Percentiles rank a stretch among this genome's conserved stretches.
Evolutionary conservation across 2,113 vertebrate species (phyloP).

Genomic region (Coturnix japonica): DNA sequence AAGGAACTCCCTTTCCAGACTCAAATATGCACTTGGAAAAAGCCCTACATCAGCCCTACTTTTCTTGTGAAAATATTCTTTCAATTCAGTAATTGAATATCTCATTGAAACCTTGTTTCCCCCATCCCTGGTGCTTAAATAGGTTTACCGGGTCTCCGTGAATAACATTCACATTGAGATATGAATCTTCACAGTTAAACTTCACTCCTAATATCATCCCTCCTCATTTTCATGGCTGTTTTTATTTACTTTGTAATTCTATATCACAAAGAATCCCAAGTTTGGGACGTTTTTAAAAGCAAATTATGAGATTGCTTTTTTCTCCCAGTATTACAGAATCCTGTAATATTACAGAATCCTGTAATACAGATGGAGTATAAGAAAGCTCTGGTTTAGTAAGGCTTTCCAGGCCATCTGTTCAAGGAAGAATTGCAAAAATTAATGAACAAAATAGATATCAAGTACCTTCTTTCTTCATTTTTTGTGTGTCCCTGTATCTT

Average conservation of each 20-base stretch:
- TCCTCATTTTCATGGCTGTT: neutral
- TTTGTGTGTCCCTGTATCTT: neutral
- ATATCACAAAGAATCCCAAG: neutral
- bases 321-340: rapidly evolving
- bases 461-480: neutral
- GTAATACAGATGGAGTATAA: neutral
- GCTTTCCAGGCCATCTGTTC: neutral
- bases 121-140: neutral
- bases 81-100: neutral
- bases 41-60: rapidly evolving
- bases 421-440: neutral
- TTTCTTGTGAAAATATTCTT: neutral
- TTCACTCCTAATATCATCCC: neutral
- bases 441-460: neutral
- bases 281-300: neutral
- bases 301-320: neutral
- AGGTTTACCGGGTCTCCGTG: neutral
- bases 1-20: neutral
- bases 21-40: neutral
- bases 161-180: neutral
- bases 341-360: neutral
- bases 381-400: neutral
- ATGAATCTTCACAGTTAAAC: neutral
- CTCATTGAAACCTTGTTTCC: neutral
- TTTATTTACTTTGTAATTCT: neutral